Evolutionary conservation across 2,113 vertebrate species (phyloP).

Genomic region (Candoia aspera): DNA sequence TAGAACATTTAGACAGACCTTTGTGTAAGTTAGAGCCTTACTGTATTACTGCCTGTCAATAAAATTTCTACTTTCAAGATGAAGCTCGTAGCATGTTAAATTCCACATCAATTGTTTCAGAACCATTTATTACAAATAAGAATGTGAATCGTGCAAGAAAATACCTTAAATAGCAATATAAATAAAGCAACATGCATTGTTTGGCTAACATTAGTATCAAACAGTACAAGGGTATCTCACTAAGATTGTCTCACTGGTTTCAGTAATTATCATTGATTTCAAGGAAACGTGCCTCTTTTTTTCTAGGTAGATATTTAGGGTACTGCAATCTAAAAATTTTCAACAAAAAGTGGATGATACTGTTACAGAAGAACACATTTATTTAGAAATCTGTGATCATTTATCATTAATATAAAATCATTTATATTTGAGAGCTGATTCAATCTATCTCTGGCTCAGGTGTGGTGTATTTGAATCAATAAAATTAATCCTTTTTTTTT

Average conservation of each 20-base stretch:
- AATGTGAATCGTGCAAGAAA: neutral
- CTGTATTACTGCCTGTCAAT: neutral
- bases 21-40: neutral
- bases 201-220: neutral
- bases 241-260: neutral
- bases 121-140: neutral
- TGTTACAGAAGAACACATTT: neutral
- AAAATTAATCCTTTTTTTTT: neutral
- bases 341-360: neutral
- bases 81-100: neutral
- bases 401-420: too few relatives aligned
- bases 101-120: neutral
- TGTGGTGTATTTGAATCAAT: neutral
- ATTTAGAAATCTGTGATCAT: too few relatives aligned
- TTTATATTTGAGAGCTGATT: neutral
- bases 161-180: neutral
- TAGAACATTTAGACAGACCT: neutral
- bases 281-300: neutral
- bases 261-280: neutral
- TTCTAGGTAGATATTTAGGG: neutral
- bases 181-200: neutral
- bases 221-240: neutral
- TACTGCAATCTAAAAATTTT: neutral
- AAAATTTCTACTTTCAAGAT: neutral
- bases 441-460: neutral